Evolutionary conservation across 2,113 vertebrate species (phyloP).

Genomic region (Notothenia coriiceps): DNA sequence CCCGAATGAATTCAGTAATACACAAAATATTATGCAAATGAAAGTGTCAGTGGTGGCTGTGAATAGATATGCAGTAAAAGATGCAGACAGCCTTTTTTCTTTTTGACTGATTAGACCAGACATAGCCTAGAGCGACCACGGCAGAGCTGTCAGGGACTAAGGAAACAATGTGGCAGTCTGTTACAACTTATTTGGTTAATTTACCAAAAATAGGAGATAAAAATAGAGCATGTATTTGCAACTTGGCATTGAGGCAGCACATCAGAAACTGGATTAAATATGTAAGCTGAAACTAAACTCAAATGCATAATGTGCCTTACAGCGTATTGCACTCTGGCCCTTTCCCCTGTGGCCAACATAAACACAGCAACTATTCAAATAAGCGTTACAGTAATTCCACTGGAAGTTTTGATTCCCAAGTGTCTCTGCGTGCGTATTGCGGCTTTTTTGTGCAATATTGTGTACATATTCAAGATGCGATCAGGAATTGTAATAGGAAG

Average conservation of each 20-base stretch:
- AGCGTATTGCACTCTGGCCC: neutral
- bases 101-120: constrained; percentile 19
- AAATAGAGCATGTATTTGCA: neutral
- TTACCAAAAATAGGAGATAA: constrained; percentile 26
- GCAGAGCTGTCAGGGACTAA: constrained; percentile 1
- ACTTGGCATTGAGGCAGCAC: constrained; percentile 40
- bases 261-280: constrained; percentile 28
- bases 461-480: neutral
- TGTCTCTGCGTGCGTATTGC: neutral
- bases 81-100: constrained; percentile 10
- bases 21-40: constrained; percentile 50
- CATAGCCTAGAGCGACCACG: neutral
- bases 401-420: neutral
- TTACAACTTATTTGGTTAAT: constrained; percentile 32
- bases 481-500: neutral
- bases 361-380: neutral
- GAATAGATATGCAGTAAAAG: constrained; percentile 23
- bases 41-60: neutral
- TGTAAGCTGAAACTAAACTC: constrained; percentile 4
- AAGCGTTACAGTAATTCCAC: neutral
- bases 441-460: neutral
- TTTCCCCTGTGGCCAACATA: neutral
- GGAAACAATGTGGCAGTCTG: neutral
- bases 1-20: constrained; percentile 35
- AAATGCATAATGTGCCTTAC: neutral